Evolutionary conservation across 2,113 vertebrate species (phyloP).

Genomic region (Rattus norvegicus): DNA sequence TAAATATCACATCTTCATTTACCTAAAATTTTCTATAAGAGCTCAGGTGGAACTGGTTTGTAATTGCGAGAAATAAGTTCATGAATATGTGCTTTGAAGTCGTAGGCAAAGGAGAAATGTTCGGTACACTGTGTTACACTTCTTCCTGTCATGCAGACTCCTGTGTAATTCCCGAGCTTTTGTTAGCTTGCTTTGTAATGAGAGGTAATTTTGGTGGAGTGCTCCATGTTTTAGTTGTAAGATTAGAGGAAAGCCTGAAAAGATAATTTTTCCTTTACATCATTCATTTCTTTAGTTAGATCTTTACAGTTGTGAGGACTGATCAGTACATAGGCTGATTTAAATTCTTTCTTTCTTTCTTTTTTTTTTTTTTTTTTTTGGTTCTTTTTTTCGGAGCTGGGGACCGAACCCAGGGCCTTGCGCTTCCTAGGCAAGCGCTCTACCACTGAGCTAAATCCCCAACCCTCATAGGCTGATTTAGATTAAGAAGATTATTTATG

Average conservation of each 20-base stretch:
- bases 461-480: background rate
- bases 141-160: background rate
- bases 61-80: constrained; percentile 45
- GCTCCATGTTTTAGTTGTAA: background rate
- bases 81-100: constrained; percentile 8
- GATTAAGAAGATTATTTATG: constrained; percentile 37
- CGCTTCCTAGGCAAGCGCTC: too few relatives aligned
- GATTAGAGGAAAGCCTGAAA: background rate
- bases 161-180: background rate
- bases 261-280: constrained; percentile 39
- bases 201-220: background rate
- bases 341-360: too few relatives aligned
- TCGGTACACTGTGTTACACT: background rate
- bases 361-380: too few relatives aligned
- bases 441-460: too few relatives aligned
- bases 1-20: background rate
- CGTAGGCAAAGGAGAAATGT: background rate
- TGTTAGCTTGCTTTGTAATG: constrained; percentile 32
- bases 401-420: too few relatives aligned
- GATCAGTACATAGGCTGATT: background rate
- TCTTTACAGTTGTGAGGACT: constrained; percentile 31
- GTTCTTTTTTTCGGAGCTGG: too few relatives aligned
- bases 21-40: background rate
- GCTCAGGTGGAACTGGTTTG: background rate
- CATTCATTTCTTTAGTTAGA: constrained; percentile 17